Evolutionary conservation across 2,797 vertebrate genomes (phyloP).

Genomic region (Etheostoma perlongum): DNA sequence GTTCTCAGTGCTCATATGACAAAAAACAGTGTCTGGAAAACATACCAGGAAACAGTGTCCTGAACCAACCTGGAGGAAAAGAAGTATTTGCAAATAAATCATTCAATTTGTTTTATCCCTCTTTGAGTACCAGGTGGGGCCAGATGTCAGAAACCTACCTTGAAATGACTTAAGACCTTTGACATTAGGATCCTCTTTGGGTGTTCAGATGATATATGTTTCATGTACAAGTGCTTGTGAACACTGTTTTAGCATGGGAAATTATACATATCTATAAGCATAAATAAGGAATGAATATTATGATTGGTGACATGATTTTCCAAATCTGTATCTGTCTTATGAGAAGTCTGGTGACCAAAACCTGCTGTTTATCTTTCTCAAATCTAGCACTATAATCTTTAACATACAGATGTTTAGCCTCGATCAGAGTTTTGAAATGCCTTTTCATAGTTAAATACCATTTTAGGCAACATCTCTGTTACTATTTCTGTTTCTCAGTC

Average conservation of each 20-base stretch:
- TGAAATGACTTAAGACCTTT: neutral
- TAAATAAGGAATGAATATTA: neutral
- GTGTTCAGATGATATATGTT: neutral
- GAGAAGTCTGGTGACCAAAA: neutral
- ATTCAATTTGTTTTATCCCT: conserved; percentile 30
- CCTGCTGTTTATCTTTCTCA: neutral
- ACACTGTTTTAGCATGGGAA: neutral
- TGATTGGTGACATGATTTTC: neutral
- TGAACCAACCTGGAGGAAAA: conserved; percentile 47
- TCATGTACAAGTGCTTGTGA: neutral
- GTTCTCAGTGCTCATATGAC: conserved; percentile 48
- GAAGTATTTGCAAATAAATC: conserved; percentile 19
- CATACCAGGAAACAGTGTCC: conserved; percentile 42
- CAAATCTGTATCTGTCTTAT: neutral
- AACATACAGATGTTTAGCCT: neutral
- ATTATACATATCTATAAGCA: neutral
- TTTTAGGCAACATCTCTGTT: neutral
- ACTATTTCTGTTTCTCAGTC: neutral
- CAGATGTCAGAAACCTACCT: neutral
- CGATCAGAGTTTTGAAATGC: neutral
- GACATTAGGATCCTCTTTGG: neutral
- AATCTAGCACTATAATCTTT: neutral
- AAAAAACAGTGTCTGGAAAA: conserved; percentile 66
- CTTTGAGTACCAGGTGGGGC: conserved; percentile 33
- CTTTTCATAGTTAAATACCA: neutral